A percentile compares a stretch with the other conserved stretches of the same genome.
phyloP scores from a whole-genome alignment of 1,140 invertebrate species.

The Drosophila sturtevanti region DNA sequence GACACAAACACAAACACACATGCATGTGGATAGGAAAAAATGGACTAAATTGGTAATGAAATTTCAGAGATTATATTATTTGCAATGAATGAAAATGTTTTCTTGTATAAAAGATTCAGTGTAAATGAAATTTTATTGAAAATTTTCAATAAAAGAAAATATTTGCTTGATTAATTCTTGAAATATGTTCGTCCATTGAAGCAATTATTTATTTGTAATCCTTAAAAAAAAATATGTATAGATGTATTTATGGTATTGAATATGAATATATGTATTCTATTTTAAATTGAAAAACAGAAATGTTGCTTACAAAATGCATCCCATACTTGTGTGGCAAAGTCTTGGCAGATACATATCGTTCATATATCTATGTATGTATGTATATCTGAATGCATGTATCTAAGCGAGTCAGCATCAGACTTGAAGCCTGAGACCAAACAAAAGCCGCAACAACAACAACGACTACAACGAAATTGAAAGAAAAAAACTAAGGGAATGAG shows the following conservation, averaged over 20 bases:
- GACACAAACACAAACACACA: no score
- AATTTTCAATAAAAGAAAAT: no score
- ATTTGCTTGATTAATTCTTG: neutral
- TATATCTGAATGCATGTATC: conserved; percentile 62
- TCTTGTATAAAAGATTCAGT: no score
- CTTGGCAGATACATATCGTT: conserved; percentile 60
- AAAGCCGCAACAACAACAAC: conserved; percentile 62
- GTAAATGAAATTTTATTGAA: neutral
- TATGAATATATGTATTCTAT: neutral
- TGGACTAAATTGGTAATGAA: neutral
- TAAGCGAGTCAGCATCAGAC: conserved; percentile 54
- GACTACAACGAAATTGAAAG: conserved; percentile 35
- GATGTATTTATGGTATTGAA: no score
- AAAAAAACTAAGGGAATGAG: neutral
- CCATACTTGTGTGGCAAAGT: conserved; percentile 19
- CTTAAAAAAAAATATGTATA: no score
- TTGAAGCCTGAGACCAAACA: conserved; percentile 38
- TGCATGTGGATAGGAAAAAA: neutral
- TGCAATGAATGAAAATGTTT: no score
- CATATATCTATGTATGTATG: conserved; percentile 37
- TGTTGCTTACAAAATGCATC: neutral
- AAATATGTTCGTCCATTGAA: no score
- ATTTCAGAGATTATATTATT: neutral
- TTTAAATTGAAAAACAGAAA: conserved; percentile 13
- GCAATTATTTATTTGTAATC: no score